phyloP scores from a whole-genome alignment of 2,888 invertebrate genomes.

The Pyrochroa serraticornis region DNA sequence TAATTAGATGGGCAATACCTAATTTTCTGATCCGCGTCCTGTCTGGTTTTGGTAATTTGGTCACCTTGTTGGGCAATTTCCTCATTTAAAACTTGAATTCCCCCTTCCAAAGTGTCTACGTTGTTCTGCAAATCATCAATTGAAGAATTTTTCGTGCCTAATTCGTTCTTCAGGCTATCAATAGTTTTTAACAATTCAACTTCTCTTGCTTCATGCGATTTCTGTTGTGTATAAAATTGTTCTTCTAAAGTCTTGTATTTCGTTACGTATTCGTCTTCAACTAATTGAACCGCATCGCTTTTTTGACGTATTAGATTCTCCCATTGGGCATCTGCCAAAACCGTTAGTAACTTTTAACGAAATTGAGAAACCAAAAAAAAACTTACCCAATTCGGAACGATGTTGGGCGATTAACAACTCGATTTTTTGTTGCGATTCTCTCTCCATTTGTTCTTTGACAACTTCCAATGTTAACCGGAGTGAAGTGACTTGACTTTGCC shows the following conservation, averaged over 20 bases:
- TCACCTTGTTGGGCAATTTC: slow-evolving; percentile 55
- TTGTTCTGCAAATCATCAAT: slow-evolving; percentile 57
- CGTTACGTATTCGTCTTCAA: slow-evolving; percentile 66
- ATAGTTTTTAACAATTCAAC: slow-evolving; percentile 56
- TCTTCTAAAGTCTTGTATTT: slow-evolving; percentile 58
- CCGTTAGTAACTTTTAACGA: too few relatives aligned
- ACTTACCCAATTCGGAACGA: slow-evolving; percentile 65
- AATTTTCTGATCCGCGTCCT: slow-evolving; percentile 56
- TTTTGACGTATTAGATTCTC: slow-evolving; percentile 68
- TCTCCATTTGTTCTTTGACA: slow-evolving; percentile 60
- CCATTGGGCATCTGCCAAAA: slow-evolving; percentile 66
- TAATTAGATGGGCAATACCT: too few relatives aligned
- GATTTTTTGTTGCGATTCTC: slow-evolving; percentile 57
- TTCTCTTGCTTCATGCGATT: slow-evolving; percentile 54
- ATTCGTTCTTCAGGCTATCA: slow-evolving; percentile 54
- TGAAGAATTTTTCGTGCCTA: slow-evolving; percentile 52
- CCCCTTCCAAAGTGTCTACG: slow-evolving; percentile 57
- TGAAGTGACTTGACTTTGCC: slow-evolving; percentile 56
- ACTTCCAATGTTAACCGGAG: slow-evolving; percentile 56
- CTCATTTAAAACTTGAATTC: slow-evolving; percentile 56
- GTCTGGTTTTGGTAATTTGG: slow-evolving; percentile 49
- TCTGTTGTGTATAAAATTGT: slow-evolving; percentile 56
- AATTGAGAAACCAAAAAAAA: too few relatives aligned
- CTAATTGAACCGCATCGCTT: slow-evolving; percentile 64
- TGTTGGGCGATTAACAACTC: slow-evolving; percentile 64